Evolutionary conservation across 1,140 invertebrate species (phyloP).

Genomic region (Yoshiicerus persimilis): DNA sequence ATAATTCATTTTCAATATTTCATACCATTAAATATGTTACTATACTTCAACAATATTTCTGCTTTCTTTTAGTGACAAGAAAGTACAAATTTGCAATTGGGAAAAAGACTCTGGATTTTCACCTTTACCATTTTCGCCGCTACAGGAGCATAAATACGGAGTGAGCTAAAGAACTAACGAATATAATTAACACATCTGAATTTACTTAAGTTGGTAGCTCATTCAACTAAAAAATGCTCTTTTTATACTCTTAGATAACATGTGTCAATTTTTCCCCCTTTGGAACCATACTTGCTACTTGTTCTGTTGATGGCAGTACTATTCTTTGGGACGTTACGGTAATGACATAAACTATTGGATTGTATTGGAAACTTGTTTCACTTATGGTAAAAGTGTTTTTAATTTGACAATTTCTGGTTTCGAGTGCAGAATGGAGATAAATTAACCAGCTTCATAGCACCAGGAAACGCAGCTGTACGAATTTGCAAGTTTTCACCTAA

Average conservation of each 20-base stretch:
- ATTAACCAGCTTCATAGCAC: conserved; percentile 66
- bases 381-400: neutral
- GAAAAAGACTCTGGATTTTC: conserved; percentile 60
- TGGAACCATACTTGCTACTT: conserved; percentile 68
- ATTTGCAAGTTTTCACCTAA: conserved; percentile 68
- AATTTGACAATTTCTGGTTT: neutral
- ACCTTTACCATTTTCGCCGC: conserved; percentile 61
- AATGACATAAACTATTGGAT: no score
- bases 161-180: conserved; percentile 16
- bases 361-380: neutral
- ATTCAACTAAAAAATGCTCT: no score
- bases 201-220: no score
- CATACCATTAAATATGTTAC: neutral
- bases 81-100: conserved; percentile 66
- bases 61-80: conserved; percentile 62
- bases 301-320: conserved; percentile 72
- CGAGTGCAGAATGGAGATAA: conserved; percentile 61
- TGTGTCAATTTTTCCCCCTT: conserved; percentile 69
- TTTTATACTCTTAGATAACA: conserved; percentile 44
- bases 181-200: no score
- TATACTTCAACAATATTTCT: neutral
- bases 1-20: neutral
- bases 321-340: conserved; percentile 67
- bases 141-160: conserved; percentile 67
- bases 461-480: conserved; percentile 65